A percentile compares a stretch with the other conserved stretches of the same genome.
Conservation (phyloP, 2,888 invertebrate genomes). For the Ormyrus labotus region DNA sequence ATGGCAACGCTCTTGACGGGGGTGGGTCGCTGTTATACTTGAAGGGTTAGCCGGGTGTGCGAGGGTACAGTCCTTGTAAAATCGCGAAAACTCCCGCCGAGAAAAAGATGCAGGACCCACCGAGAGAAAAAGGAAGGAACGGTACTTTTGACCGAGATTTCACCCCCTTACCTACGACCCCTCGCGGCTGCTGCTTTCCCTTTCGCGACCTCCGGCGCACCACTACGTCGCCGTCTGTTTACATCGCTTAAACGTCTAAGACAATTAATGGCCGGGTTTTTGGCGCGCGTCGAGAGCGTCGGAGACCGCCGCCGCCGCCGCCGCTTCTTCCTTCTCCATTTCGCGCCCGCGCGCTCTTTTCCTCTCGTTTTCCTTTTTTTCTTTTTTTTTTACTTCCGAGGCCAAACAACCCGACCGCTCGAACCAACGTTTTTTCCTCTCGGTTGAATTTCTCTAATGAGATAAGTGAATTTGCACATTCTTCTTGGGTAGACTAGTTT, state of each 20-base stretch:
- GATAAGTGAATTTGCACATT: conserved; percentile 57
- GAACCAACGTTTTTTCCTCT: conserved; percentile 49
- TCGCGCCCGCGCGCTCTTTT: not conserved
- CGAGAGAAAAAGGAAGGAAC: conserved; percentile 60
- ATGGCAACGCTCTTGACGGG: conserved; percentile 67
- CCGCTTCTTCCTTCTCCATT: conserved; percentile 29
- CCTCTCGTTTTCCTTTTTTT: conserved; percentile 6
- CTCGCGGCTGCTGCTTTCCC: conserved; percentile 64
- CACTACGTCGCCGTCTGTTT: conserved; percentile 64
- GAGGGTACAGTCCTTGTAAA: conserved; percentile 71
- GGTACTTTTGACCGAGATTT: conserved; percentile 68
- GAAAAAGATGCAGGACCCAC: conserved; percentile 23
- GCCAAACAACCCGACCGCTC: conserved; percentile 44
- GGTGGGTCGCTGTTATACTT: conserved; percentile 69
- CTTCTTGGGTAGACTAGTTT: conserved; percentile 47
- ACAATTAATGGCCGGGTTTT: conserved; percentile 66
- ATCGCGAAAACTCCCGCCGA: conserved; percentile 68
- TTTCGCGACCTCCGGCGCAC: conserved; percentile 64
- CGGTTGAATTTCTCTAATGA: conserved; percentile 53
- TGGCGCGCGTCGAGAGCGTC: conserved; percentile 1
- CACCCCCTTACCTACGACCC: conserved; percentile 55
- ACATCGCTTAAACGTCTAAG: conserved; percentile 71
- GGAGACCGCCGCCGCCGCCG: not conserved
- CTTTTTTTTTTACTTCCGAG: conserved; percentile 47
- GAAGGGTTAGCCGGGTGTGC: conserved; percentile 66